A percentile compares a stretch with the other conserved stretches of the same genome.
These are phyloP conservation scores for Poecile atricapillus DNA, from an alignment of 2,113 vertebrate species.

Conservation along the genomic window DNA sequence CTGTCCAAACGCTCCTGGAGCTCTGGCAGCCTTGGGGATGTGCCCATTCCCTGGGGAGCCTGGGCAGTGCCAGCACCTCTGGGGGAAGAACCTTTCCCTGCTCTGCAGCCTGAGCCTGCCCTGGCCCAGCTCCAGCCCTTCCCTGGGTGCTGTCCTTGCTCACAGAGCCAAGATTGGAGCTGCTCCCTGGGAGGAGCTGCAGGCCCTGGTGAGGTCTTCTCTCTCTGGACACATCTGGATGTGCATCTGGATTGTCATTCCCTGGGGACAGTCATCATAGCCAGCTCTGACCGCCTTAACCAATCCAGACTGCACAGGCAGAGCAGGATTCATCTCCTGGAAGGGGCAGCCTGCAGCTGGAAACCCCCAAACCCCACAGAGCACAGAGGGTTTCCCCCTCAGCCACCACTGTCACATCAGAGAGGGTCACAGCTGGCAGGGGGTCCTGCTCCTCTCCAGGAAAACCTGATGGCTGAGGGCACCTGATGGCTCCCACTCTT, in stretches of 20 bases:
- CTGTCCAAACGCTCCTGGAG: not conserved
- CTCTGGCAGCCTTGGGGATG: not conserved
- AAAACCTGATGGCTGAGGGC: not conserved
- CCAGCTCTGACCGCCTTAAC: not conserved
- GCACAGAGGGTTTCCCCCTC: fast-evolving
- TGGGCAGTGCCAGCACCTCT: not conserved
- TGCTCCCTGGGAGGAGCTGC: not conserved
- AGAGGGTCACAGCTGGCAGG: not conserved
- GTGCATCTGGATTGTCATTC: not conserved
- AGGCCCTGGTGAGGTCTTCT: not conserved
- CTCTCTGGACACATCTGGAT: not conserved
- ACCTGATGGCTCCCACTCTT: not conserved
- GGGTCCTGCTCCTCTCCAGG: not conserved
- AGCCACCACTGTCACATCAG: not conserved
- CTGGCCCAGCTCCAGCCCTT: not conserved
- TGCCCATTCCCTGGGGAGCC: not conserved
- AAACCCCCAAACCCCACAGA: not conserved
- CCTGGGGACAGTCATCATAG: not conserved
- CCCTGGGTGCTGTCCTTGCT: not conserved
- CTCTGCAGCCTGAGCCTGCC: not conserved
- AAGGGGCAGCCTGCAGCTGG: not conserved
- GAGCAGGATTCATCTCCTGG: not conserved
- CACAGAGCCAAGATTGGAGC: fast-evolving
- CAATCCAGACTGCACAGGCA: not conserved
- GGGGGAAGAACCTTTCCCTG: not conserved